Evolutionary conservation across 2,113 vertebrate genomes (phyloP).

Genomic region (Ctenomys sociabilis): DNA sequence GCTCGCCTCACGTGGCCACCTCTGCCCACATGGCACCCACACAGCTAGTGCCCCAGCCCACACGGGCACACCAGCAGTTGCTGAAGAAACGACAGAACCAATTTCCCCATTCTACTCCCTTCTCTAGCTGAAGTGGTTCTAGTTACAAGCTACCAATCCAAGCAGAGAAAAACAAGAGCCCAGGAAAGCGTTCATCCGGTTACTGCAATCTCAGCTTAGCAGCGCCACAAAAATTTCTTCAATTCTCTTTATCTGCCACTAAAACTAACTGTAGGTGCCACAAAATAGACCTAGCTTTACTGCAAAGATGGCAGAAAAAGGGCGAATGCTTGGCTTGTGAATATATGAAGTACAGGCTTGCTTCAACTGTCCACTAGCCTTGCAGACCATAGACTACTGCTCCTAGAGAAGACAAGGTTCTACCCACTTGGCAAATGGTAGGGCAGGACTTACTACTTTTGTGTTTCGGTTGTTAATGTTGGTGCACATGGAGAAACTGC

Average conservation of each 20-base stretch:
- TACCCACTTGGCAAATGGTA: not conserved
- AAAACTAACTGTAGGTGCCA: not conserved
- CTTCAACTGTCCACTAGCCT: not conserved
- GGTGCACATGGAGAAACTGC: not conserved
- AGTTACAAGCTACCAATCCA: not conserved
- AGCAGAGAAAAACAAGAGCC: accelerated
- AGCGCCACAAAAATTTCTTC: not conserved
- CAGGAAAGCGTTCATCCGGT: accelerated
- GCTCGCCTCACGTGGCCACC: not conserved
- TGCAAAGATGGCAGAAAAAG: not conserved
- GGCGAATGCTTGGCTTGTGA: not conserved
- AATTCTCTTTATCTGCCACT: not conserved
- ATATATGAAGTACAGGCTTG: not conserved
- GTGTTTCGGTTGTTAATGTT: not conserved
- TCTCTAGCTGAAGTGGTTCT: not conserved
- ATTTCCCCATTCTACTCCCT: not conserved
- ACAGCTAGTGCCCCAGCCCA: not conserved
- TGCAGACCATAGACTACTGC: not conserved
- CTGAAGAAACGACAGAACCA: not conserved
- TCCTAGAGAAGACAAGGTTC: not conserved
- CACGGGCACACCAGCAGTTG: no score
- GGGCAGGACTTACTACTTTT: accelerated
- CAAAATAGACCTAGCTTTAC: not conserved
- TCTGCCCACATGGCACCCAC: not conserved
- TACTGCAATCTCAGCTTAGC: not conserved